A percentile compares a stretch with the other conserved stretches of the same genome.
Conservation (phyloP, 2,888 invertebrate genomes). For the Polyploca ridens region DNA sequence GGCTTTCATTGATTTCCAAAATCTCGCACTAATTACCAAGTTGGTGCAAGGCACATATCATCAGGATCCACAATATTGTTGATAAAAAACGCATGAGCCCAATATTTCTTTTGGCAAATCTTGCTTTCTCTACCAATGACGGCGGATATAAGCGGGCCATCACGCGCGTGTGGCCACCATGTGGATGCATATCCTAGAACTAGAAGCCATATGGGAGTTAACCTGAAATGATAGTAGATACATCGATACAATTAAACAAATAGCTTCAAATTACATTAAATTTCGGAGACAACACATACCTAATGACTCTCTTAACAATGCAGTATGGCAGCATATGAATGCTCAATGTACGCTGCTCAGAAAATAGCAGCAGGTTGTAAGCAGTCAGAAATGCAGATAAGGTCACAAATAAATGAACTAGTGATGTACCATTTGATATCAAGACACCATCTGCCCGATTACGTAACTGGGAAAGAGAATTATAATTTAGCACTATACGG, state of each 20-base stretch:
- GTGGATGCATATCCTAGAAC: conserved; percentile 28
- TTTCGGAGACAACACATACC: conserved; percentile 19
- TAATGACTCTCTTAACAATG: conserved; percentile 26
- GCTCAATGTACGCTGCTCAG: conserved; percentile 18
- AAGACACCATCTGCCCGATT: conserved; percentile 28
- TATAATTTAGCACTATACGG: too few species aligned
- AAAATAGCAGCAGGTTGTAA: conserved; percentile 34
- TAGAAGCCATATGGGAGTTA: conserved; percentile 26
- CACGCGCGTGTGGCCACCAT: conserved; percentile 28
- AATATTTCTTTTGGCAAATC: conserved; percentile 34
- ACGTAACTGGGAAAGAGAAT: conserved; percentile 33
- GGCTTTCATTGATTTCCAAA: too few species aligned
- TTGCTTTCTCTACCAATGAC: conserved; percentile 27
- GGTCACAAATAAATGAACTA: conserved; percentile 45
- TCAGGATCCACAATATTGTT: conserved; percentile 34
- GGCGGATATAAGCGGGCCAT: conserved; percentile 20
- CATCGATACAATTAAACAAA: too few species aligned
- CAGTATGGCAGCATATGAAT: conserved; percentile 18
- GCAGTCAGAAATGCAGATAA: conserved; percentile 47
- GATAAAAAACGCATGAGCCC: conserved; percentile 33
- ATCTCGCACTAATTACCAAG: conserved; percentile 25
- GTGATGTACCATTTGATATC: conserved; percentile 39
- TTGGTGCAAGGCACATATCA: conserved; percentile 29
- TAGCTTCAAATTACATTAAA: too few species aligned
- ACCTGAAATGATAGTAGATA: conserved; percentile 17